Conservation (phyloP, 2,113 vertebrate species). For the Halcyon senegalensis region DNA sequence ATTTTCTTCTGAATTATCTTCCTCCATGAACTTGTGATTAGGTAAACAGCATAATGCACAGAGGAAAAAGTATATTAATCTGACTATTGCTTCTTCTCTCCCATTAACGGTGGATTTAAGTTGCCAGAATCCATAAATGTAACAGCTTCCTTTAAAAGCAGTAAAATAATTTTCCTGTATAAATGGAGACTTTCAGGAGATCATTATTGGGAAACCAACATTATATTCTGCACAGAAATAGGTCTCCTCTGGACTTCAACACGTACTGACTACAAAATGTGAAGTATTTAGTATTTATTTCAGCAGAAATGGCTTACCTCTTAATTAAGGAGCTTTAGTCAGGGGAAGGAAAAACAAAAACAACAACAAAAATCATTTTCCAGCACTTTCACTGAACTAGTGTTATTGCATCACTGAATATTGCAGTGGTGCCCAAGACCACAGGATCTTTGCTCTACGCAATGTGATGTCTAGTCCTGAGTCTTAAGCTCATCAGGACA, state of each 20-base stretch:
- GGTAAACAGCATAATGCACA: conserved; percentile 33
- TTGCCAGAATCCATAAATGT: conserved; percentile 65
- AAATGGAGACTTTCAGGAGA: conserved; percentile 62
- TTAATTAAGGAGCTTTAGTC: conserved; percentile 44
- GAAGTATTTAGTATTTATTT: conserved; percentile 61
- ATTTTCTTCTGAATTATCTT: conserved; percentile 54
- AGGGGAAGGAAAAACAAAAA: background rate
- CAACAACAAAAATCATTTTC: background rate
- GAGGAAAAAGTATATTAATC: conserved; percentile 51
- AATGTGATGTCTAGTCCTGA: background rate
- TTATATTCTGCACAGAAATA: conserved; percentile 62
- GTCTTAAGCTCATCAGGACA: background rate
- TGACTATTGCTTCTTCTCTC: conserved; percentile 10
- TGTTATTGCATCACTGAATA: background rate
- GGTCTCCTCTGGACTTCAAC: conserved; percentile 47
- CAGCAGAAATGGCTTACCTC: conserved; percentile 46
- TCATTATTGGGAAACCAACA: conserved; percentile 63
- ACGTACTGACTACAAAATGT: conserved; percentile 34
- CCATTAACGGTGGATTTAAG: conserved; percentile 41
- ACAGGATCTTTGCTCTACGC: background rate
- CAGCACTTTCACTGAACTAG: background rate
- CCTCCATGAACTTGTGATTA: conserved; percentile 37
- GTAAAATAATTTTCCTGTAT: conserved; percentile 65
- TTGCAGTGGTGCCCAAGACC: background rate
- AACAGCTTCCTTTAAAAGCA: conserved; percentile 67